Evolutionary conservation across 2,888 invertebrate genomes (phyloP).

Genomic region (Herminia tarsipennalis): DNA sequence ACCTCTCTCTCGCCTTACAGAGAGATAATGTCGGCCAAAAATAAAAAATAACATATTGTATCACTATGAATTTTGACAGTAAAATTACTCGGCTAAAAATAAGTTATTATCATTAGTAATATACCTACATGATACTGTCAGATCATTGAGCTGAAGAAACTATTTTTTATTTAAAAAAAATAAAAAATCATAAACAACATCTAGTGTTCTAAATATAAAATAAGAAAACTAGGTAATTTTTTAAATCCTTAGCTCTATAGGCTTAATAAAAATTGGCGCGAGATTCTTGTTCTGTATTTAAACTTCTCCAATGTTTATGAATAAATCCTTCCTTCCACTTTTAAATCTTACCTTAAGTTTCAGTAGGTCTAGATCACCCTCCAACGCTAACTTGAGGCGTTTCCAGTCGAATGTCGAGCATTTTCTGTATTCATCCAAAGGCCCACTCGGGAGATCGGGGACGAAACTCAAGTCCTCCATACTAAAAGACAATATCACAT

Average conservation of each 20-base stretch:
- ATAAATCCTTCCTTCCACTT: background rate
- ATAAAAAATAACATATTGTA: too few relatives aligned
- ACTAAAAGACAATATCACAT: constrained; percentile 58
- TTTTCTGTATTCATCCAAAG: constrained; percentile 92
- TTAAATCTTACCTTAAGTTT: constrained; percentile 89
- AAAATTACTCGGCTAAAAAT: too few relatives aligned
- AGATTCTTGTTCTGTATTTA: background rate
- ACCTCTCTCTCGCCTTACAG: too few relatives aligned
- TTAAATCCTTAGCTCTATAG: background rate
- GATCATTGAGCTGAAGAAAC: too few relatives aligned
- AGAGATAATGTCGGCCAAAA: too few relatives aligned
- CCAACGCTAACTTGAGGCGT: constrained; percentile 91
- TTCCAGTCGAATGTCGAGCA: constrained; percentile 95
- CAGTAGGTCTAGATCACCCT: constrained; percentile 90
- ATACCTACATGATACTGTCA: too few relatives aligned
- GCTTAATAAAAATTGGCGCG: background rate
- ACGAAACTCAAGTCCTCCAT: constrained; percentile 87
- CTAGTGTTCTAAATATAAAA: too few relatives aligned
- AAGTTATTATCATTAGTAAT: too few relatives aligned
- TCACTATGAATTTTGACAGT: too few relatives aligned
- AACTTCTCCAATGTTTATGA: background rate
- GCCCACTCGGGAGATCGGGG: constrained; percentile 89
- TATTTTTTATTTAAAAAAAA: too few relatives aligned
- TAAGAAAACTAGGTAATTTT: too few relatives aligned
- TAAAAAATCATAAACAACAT: too few relatives aligned